Evolutionary conservation across 2,888 invertebrate species (phyloP).

Genomic region (Rhagophthalmus giganteus): DNA sequence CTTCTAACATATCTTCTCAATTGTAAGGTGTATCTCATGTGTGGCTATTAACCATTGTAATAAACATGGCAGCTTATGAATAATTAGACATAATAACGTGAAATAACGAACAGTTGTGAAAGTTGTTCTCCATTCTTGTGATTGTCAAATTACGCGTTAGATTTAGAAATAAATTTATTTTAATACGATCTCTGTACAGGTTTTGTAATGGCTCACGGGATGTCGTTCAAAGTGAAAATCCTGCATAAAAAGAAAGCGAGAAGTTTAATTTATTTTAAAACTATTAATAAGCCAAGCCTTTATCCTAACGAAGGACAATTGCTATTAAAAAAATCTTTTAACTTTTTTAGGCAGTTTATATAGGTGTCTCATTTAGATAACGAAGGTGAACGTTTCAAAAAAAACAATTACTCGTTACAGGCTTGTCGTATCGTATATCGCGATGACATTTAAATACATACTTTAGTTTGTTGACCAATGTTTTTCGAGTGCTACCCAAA

Average conservation of each 20-base stretch:
- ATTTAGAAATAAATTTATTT: slow-evolving; percentile 12
- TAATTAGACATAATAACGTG: slow-evolving; percentile 43
- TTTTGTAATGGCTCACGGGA: slow-evolving; percentile 8
- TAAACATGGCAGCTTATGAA: slow-evolving; percentile 42
- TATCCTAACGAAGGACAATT: slow-evolving; percentile 2
- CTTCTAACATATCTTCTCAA: slow-evolving; percentile 24
- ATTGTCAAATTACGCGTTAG: slow-evolving; percentile 10
- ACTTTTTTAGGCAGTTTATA: slow-evolving; percentile 4
- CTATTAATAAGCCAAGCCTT: slow-evolving; percentile 6
- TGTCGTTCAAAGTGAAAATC: slow-evolving; percentile 6
- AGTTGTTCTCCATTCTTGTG: slow-evolving; percentile 39
- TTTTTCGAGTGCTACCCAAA: neutral
- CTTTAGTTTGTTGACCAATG: slow-evolving; percentile 4
- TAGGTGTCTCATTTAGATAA: slow-evolving; percentile 1
- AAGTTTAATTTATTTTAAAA: neutral
- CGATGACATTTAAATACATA: slow-evolving; percentile 15
- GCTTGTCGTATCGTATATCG: slow-evolving; percentile 11
- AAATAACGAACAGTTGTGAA: slow-evolving; percentile 44
- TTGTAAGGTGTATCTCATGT: slow-evolving; percentile 31
- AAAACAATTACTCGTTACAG: slow-evolving; percentile 6
- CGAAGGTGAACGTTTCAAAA: slow-evolving; percentile 12
- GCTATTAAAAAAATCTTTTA: neutral
- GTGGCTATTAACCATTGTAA: slow-evolving; percentile 38
- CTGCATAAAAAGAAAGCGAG: neutral
- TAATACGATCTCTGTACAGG: slow-evolving; percentile 8